phyloP scores from a whole-genome alignment of 2,888 invertebrate species.

The Athalia circularis region DNA sequence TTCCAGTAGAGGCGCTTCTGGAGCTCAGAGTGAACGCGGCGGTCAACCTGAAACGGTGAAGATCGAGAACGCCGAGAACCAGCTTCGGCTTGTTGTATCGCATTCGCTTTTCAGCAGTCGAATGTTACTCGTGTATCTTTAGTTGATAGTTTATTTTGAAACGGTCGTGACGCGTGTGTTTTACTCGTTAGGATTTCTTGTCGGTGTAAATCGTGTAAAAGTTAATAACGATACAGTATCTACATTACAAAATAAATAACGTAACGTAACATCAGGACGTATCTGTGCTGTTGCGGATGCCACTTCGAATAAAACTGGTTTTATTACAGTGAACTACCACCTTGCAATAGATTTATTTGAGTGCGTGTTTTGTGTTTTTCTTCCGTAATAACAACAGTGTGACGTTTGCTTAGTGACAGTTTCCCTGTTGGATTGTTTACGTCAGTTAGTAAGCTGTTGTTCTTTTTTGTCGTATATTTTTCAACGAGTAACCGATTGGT shows the following conservation, averaged over 20 bases:
- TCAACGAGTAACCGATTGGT: not conserved
- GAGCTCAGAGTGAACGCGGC: slow-evolving; percentile 11
- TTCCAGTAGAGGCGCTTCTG: slow-evolving; percentile 15
- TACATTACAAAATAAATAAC: too few species aligned
- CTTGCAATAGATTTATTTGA: too few species aligned
- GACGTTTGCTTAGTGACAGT: too few species aligned
- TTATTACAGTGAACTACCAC: too few species aligned
- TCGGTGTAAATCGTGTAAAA: not conserved
- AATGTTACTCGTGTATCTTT: not conserved
- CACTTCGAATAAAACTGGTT: too few species aligned
- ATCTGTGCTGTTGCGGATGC: too few species aligned
- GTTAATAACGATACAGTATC: not conserved
- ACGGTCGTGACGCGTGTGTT: slow-evolving; percentile 11
- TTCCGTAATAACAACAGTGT: too few species aligned
- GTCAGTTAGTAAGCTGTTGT: not conserved
- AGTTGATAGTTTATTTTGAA: slow-evolving; percentile 1
- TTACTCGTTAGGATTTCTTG: not conserved
- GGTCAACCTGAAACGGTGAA: slow-evolving; percentile 29
- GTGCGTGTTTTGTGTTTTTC: too few species aligned
- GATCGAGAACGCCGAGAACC: slow-evolving; percentile 1
- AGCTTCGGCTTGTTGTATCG: not conserved
- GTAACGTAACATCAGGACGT: too few species aligned
- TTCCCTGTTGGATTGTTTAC: too few species aligned
- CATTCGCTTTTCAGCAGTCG: slow-evolving; percentile 37
- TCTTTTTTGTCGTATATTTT: too few species aligned